Evolutionary conservation across 2,888 invertebrate genomes (phyloP).

Genomic region (Stratiomys singularior): DNA sequence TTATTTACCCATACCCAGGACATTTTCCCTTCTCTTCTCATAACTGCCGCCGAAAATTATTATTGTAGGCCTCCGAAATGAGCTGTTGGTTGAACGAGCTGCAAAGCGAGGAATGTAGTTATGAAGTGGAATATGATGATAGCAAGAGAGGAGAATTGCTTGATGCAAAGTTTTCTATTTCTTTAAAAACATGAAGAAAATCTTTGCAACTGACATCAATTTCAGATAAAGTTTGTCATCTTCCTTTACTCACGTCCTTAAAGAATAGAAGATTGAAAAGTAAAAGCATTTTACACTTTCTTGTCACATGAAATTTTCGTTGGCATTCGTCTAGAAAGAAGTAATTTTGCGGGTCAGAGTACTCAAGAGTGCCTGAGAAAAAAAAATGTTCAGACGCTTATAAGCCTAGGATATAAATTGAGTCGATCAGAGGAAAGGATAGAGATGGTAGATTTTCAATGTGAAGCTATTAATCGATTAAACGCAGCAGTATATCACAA

Average conservation of each 20-base stretch:
- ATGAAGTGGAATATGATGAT: neutral
- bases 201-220: constrained; percentile 24
- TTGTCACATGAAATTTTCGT: neutral
- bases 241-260: neutral
- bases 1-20: too few species aligned
- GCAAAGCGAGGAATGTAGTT: neutral
- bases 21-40: too few species aligned
- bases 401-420: neutral
- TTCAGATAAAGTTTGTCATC: constrained; percentile 22
- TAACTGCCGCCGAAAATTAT: too few species aligned
- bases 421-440: too few species aligned
- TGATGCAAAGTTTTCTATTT: constrained; percentile 5
- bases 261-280: constrained; percentile 18
- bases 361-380: neutral
- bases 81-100: neutral
- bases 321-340: neutral
- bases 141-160: neutral
- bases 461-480: too few species aligned
- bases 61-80: neutral
- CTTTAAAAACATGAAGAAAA: constrained; percentile 2
- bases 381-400: neutral
- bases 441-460: too few species aligned
- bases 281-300: constrained; percentile 35
- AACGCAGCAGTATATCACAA: too few species aligned
- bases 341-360: neutral